Percentiles rank a stretch among this genome's conserved stretches.
Evolutionary conservation across 2,888 invertebrate species (phyloP).

Genomic region (Cataglyphis albicans): DNA sequence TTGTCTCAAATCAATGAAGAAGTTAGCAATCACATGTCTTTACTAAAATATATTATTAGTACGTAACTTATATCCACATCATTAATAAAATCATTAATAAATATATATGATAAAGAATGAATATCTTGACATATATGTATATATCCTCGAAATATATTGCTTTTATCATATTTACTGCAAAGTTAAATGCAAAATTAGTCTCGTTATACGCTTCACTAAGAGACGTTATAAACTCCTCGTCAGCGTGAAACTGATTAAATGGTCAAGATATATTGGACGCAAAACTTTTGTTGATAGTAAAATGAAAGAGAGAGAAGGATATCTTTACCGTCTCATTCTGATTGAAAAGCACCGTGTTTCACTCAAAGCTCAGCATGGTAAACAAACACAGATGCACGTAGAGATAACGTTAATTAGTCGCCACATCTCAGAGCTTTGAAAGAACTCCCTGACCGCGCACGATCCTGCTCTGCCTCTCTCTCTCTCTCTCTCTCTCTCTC

Average conservation of each 20-base stretch:
- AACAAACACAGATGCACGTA: conserved; percentile 27
- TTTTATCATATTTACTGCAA: conserved; percentile 20
- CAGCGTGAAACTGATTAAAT: conserved; percentile 54
- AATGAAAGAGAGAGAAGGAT: not conserved
- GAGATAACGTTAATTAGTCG: conserved; percentile 45
- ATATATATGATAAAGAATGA: no score
- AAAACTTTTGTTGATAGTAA: conserved; percentile 14
- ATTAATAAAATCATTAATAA: not conserved
- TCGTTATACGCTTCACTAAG: conserved; percentile 31
- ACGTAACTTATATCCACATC: not conserved
- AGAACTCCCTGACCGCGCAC: not conserved
- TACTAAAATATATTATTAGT: not conserved
- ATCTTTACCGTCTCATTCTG: conserved; percentile 14
- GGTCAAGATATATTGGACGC: conserved; percentile 47
- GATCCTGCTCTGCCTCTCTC: not conserved
- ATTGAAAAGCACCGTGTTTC: conserved; percentile 34
- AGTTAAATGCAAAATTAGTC: conserved; percentile 38
- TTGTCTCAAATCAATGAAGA: not conserved
- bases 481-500: no score
- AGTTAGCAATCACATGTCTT: not conserved
- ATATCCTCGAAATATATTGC: not conserved
- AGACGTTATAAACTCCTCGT: conserved; percentile 33
- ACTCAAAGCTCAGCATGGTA: conserved; percentile 39
- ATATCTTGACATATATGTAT: not conserved
- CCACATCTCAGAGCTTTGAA: conserved; percentile 31